phyloP scores from a whole-genome alignment of 2,797 vertebrate genomes.

The Hylomyscus alleni region DNA sequence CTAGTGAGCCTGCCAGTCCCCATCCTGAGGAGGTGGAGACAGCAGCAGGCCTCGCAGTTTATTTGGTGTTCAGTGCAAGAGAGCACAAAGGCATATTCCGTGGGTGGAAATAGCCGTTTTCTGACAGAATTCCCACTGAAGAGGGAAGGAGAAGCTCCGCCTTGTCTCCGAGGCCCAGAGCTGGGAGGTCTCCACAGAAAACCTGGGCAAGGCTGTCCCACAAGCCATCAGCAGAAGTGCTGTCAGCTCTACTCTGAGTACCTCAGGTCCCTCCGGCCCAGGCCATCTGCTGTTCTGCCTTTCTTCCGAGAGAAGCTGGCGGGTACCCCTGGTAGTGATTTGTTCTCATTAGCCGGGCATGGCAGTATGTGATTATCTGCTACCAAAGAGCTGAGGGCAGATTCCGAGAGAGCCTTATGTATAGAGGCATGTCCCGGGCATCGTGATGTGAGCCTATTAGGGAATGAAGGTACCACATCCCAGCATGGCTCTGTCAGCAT shows the following conservation, averaged over 20 bases:
- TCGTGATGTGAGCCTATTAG: not conserved
- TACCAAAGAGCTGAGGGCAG: conserved; percentile 4
- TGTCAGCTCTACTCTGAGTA: not conserved
- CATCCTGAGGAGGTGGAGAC: not conserved
- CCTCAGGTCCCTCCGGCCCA: conserved; percentile 33
- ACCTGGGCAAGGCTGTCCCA: not conserved
- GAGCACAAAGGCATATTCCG: fast-evolving
- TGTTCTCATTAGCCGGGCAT: conserved; percentile 74
- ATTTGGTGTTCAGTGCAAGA: not conserved
- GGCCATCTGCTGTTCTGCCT: conserved; percentile 22
- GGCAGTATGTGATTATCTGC: conserved; percentile 23
- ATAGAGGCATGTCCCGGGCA: not conserved
- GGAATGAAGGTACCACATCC: not conserved
- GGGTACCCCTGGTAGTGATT: conserved; percentile 54
- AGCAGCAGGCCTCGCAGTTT: not conserved
- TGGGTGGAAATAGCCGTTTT: not conserved
- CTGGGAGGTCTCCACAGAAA: not conserved
- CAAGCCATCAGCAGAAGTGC: conserved; percentile 7
- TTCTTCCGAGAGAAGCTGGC: conserved; percentile 53
- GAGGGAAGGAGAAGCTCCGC: not conserved
- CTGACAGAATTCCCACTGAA: not conserved
- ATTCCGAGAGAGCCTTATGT: not conserved
- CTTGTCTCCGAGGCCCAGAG: not conserved
- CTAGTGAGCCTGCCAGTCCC: not conserved
- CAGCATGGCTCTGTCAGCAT: not conserved